phyloP scores from a whole-genome alignment of 2,888 invertebrate species.

The Dasysyrphus tricinctus region DNA sequence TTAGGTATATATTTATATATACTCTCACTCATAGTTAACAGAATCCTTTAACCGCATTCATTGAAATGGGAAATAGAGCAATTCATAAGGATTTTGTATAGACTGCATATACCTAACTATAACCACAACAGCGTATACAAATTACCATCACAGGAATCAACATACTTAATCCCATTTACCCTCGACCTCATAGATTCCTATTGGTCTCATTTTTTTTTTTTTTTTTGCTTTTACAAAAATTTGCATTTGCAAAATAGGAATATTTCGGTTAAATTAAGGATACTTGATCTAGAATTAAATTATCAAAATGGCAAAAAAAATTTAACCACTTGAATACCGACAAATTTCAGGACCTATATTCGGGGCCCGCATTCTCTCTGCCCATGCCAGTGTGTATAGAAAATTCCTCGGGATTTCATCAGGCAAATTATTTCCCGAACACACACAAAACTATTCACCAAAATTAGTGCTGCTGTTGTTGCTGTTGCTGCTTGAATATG shows the following conservation, averaged over 20 bases:
- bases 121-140: not conserved
- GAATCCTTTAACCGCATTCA: too few species aligned
- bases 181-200: slow-evolving; percentile 19
- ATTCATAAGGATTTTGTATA: not conserved
- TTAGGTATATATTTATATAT: too few species aligned
- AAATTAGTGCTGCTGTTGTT: slow-evolving; percentile 1
- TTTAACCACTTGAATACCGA: slow-evolving; percentile 10
- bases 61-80: too few species aligned
- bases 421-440: slow-evolving; percentile 34
- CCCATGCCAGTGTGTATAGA: not conserved
- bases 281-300: slow-evolving; percentile 16
- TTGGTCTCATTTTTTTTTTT: not conserved
- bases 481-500: slow-evolving; percentile 15
- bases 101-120: too few species aligned
- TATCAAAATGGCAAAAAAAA: slow-evolving; percentile 6
- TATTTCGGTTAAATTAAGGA: slow-evolving; percentile 19
- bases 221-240: slow-evolving; percentile 9
- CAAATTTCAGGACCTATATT: slow-evolving; percentile 1
- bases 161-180: slow-evolving; percentile 3
- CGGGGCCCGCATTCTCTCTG: not conserved
- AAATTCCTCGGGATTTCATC: slow-evolving; percentile 23
- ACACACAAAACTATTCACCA: slow-evolving; percentile 24
- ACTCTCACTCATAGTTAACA: too few species aligned
- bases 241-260: slow-evolving; percentile 13
- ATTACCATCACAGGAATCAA: not conserved